These are phyloP conservation scores for Tragelaphus imberbis DNA, from an alignment of 2,113 vertebrate genomes.

Conservation along the genomic window DNA sequence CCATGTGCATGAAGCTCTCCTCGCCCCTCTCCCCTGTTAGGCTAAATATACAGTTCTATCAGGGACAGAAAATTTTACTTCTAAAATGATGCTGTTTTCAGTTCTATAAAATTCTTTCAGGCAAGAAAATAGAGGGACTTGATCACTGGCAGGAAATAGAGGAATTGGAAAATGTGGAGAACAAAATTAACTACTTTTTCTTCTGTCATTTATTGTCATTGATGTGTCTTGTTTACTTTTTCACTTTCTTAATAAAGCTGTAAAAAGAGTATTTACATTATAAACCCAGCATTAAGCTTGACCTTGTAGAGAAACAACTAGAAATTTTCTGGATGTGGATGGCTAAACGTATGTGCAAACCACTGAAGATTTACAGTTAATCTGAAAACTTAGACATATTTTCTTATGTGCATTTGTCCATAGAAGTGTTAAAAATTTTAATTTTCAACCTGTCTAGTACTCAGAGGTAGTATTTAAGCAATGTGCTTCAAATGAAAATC, in stretches of 20 bases:
- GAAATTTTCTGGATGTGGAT: background rate
- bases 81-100: background rate
- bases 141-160: background rate
- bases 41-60: background rate
- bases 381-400: background rate
- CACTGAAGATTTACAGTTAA: background rate
- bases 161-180: background rate
- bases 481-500: conserved; percentile 23
- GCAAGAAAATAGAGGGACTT: background rate
- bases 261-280: background rate
- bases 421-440: background rate
- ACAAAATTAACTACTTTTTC: background rate
- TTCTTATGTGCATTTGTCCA: background rate
- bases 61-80: background rate
- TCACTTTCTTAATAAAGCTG: background rate
- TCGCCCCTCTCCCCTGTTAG: background rate
- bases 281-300: background rate
- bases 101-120: background rate
- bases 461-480: conserved; percentile 23
- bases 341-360: background rate
- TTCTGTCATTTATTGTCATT: background rate
- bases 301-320: background rate
- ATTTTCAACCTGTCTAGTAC: background rate
- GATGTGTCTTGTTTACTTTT: background rate
- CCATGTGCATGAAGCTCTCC: background rate